Conservation (phyloP, 2,113 vertebrate genomes). For the Drymodes brunneopygia region DNA sequence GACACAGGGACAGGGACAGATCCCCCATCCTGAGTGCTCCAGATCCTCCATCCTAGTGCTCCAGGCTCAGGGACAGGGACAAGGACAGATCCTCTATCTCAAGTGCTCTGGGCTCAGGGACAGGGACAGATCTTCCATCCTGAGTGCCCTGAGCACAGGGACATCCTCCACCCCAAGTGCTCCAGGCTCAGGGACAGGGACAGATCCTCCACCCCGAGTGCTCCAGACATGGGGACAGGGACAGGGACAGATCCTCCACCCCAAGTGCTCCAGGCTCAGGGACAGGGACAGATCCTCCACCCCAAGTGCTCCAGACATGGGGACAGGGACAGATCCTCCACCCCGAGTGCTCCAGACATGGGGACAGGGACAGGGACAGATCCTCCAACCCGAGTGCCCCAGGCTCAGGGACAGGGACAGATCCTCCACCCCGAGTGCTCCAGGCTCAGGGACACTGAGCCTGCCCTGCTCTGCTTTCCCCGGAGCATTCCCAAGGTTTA, state of each 20-base stretch:
- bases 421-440: accelerated
- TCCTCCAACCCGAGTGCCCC: not conserved
- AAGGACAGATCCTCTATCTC: not conserved
- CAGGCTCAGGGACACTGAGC: accelerated
- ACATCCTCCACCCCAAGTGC: not conserved
- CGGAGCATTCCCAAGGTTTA: not conserved
- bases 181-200: accelerated
- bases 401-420: not conserved
- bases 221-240: not conserved
- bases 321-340: not conserved
- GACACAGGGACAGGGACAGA: not conserved
- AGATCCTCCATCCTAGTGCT: too few relatives aligned
- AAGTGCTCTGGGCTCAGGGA: accelerated
- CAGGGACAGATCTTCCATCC: not conserved
- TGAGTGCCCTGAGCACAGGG: accelerated
- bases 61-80: accelerated
- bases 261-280: too few relatives aligned
- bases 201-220: too few relatives aligned
- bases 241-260: accelerated
- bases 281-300: not conserved
- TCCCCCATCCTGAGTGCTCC: accelerated
- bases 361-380: not conserved
- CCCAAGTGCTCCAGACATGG: not conserved
- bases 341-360: too few relatives aligned
- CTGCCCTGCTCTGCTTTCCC: not conserved